Conservation (phyloP, 2,888 invertebrate genomes). For the Leptothorax acervorum region DNA sequence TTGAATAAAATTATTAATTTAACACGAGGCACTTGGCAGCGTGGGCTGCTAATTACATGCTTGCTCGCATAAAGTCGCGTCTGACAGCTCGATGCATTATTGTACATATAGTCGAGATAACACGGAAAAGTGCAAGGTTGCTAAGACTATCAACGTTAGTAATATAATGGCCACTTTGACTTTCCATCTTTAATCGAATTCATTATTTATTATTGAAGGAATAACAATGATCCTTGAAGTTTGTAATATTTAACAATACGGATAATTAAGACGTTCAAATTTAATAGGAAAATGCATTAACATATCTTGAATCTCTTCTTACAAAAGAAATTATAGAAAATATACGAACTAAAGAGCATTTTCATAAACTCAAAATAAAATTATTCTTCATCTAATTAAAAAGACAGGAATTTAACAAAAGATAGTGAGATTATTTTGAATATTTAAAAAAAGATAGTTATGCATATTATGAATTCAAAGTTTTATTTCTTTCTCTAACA, state of each 20-base stretch:
- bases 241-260: neutral
- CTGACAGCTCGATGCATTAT: neutral
- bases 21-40: neutral
- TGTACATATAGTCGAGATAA: neutral
- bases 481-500: neutral
- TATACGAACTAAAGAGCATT: neutral
- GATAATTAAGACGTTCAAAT: neutral
- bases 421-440: neutral
- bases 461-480: neutral
- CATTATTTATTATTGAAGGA: neutral
- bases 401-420: neutral
- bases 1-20: constrained; percentile 43
- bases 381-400: neutral
- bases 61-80: neutral
- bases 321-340: neutral
- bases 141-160: constrained; percentile 1
- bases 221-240: neutral
- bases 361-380: neutral
- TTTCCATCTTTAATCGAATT: constrained; percentile 24
- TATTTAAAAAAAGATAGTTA: neutral
- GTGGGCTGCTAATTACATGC: constrained; percentile 17
- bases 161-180: constrained; percentile 10
- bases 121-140: neutral
- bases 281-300: neutral
- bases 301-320: neutral